Evolutionary conservation across 2,888 invertebrate species (phyloP).

Genomic region (Nezara viridula): DNA sequence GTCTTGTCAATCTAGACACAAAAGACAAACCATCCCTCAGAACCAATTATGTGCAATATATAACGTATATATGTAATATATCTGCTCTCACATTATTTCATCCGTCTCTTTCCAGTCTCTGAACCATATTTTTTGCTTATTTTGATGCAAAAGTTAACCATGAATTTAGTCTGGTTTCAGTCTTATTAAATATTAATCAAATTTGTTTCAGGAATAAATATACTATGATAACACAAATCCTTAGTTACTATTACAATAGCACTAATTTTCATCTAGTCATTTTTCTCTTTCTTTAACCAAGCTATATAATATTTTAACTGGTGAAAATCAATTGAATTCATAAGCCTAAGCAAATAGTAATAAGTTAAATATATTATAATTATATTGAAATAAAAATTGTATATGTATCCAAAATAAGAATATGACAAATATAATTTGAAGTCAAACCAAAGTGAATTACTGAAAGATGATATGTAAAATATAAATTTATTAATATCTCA

Average conservation of each 20-base stretch:
- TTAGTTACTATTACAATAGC: not conserved
- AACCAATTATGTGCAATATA: no score
- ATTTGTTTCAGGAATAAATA: not conserved
- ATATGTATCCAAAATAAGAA: not conserved
- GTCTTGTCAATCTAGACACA: no score
- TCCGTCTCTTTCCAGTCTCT: not conserved
- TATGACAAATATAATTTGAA: not conserved
- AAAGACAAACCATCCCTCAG: no score
- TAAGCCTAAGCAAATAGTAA: not conserved
- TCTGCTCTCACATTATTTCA: not conserved
- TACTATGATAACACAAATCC: not conserved
- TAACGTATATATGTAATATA: no score
- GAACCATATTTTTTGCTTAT: not conserved
- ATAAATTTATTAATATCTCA: not conserved
- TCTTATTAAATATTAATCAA: not conserved
- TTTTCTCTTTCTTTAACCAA: not conserved
- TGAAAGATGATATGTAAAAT: not conserved
- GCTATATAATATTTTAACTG: not conserved
- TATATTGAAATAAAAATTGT: not conserved
- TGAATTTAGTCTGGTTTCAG: not conserved
- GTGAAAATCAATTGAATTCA: not conserved
- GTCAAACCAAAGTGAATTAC: not conserved
- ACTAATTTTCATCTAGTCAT: not conserved
- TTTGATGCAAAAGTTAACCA: not conserved
- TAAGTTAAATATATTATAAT: not conserved